phyloP scores from a whole-genome alignment of 2,888 invertebrate species.

The Alcis repandata region DNA sequence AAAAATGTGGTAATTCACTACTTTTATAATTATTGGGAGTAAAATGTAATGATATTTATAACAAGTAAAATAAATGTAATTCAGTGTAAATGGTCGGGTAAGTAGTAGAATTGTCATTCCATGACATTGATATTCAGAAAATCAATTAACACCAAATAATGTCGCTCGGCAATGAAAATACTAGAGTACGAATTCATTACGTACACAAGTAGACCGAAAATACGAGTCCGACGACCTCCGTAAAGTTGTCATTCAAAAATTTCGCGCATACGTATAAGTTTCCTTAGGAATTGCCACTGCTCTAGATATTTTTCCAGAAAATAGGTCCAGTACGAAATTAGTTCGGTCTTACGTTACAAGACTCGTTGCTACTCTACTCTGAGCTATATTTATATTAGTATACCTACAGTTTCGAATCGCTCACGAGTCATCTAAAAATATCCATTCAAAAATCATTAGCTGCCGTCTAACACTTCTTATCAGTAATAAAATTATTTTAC shows the following conservation, averaged over 20 bases:
- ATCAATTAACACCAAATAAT: too few relatives aligned
- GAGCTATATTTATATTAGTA: conserved; percentile 6
- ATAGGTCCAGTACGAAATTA: conserved; percentile 14
- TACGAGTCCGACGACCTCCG: too few relatives aligned
- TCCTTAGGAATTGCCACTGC: not conserved
- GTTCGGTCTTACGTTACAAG: conserved; percentile 13
- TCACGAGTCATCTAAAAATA: conserved; percentile 13
- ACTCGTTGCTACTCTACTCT: conserved; percentile 5
- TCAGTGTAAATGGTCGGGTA: too few relatives aligned
- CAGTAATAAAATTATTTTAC: conserved; percentile 35
- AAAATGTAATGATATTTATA: too few relatives aligned
- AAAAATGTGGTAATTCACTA: too few relatives aligned
- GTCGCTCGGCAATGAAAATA: too few relatives aligned
- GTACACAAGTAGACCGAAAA: not conserved
- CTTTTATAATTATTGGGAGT: too few relatives aligned
- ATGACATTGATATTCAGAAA: too few relatives aligned
- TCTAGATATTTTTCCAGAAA: conserved; percentile 8
- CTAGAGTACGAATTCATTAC: too few relatives aligned
- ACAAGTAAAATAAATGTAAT: too few relatives aligned
- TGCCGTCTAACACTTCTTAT: conserved; percentile 21
- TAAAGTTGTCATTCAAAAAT: not conserved
- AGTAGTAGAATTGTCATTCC: too few relatives aligned
- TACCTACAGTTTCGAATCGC: conserved; percentile 9
- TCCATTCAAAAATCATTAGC: conserved; percentile 24
- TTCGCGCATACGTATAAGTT: not conserved